These are phyloP conservation scores for Cinara cedri DNA, from an alignment of 2,888 invertebrate genomes.

Conservation along the genomic window DNA sequence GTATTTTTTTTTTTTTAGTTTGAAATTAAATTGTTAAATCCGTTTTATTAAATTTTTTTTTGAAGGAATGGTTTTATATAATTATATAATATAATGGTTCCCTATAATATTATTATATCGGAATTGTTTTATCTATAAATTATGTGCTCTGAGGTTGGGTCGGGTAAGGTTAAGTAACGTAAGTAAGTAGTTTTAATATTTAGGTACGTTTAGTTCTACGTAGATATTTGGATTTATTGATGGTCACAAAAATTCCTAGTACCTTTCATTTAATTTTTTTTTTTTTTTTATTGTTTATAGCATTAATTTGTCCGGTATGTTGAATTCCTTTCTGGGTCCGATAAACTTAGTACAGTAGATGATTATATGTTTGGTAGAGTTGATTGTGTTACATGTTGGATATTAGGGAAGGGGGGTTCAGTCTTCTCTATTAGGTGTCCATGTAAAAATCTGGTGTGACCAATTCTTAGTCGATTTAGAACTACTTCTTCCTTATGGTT, in stretches of 20 bases:
- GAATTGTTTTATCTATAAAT: too few relatives aligned
- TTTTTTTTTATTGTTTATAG: too few relatives aligned
- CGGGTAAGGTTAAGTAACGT: too few relatives aligned
- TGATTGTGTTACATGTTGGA: not conserved
- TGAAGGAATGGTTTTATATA: not conserved
- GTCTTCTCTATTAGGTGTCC: not conserved
- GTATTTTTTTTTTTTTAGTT: constrained; percentile 9
- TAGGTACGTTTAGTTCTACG: too few relatives aligned
- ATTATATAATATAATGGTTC: too few relatives aligned
- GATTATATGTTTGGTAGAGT: not conserved
- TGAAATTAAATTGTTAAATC: constrained; percentile 40
- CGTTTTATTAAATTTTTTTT: constrained; percentile 22
- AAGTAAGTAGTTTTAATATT: too few relatives aligned
- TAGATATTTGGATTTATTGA: too few relatives aligned
- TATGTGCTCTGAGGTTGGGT: too few relatives aligned
- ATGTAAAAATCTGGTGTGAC: not conserved
- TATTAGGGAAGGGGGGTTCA: not conserved
- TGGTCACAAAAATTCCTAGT: too few relatives aligned
- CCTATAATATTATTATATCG: too few relatives aligned
- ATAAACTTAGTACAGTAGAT: not conserved
- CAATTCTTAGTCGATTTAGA: not conserved
- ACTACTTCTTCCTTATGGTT: not conserved
- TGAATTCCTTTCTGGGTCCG: not conserved
- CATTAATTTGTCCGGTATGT: not conserved
- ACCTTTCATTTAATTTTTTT: too few relatives aligned